A percentile compares a stretch with the other conserved stretches of the same genome.
These are phyloP conservation scores for Sphaeridia pumilis DNA, from an alignment of 2,888 invertebrate genomes.

Conservation along the genomic window DNA sequence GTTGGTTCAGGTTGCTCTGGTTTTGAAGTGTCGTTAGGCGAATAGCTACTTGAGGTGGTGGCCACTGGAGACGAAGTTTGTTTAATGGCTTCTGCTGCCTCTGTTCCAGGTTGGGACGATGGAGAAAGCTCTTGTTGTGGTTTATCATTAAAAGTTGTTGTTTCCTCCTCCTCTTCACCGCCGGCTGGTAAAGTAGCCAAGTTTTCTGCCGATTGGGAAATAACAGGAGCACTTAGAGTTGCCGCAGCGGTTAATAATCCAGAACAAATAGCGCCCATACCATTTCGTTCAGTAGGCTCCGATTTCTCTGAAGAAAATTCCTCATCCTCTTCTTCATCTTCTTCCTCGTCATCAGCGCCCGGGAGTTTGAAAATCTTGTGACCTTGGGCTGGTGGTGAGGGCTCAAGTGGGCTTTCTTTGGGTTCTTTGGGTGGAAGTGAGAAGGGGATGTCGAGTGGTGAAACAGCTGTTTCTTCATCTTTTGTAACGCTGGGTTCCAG, in stretches of 20 bases:
- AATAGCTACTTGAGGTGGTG: background rate
- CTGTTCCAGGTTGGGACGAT: slow-evolving; percentile 1
- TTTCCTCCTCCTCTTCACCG: no score
- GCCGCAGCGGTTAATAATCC: slow-evolving; percentile 31
- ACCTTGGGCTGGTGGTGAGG: background rate
- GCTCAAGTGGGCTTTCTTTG: background rate
- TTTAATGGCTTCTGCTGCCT: background rate
- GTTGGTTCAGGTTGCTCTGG: no score
- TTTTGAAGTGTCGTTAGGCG: no score
- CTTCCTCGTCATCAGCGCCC: slow-evolving; percentile 20
- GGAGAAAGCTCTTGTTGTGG: no score
- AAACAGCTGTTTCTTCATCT: background rate
- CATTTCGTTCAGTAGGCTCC: slow-evolving; percentile 16
- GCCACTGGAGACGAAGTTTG: background rate
- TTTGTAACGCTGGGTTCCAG: background rate
- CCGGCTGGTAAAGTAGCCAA: slow-evolving; percentile 20
- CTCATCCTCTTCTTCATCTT: slow-evolving; percentile 16
- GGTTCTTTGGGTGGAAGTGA: background rate
- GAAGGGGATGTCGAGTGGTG: background rate
- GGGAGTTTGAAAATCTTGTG: slow-evolving; percentile 26
- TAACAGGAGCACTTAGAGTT: slow-evolving; percentile 29
- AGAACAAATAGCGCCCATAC: slow-evolving; percentile 22
- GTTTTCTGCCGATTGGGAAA: slow-evolving; percentile 29
- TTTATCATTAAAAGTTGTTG: no score
- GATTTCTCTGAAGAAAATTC: slow-evolving; percentile 19